phyloP scores from a whole-genome alignment of 2,113 vertebrate genomes.

The Corydoras maculifer region DNA sequence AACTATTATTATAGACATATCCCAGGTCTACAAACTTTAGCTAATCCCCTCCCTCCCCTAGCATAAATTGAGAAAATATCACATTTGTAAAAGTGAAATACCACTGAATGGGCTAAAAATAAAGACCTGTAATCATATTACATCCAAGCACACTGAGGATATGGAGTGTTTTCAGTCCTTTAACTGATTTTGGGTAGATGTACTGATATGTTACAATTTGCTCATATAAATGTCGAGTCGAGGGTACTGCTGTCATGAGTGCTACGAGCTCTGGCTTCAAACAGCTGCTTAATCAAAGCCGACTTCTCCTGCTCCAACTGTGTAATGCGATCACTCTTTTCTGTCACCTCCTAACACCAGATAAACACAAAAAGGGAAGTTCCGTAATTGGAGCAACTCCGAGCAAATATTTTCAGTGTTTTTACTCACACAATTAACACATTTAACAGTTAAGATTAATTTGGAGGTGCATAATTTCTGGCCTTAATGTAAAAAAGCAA shows the following conservation, averaged over 20 bases:
- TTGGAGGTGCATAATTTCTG: too few species aligned
- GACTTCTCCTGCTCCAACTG: constrained; percentile 96
- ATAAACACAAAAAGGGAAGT: background rate
- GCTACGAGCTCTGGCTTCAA: constrained; percentile 76
- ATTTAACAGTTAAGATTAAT: too few species aligned
- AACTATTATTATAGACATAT: too few species aligned
- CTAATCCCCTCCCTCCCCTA: too few species aligned
- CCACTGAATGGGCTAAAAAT: too few species aligned
- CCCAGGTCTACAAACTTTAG: too few species aligned
- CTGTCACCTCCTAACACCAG: constrained; percentile 77
- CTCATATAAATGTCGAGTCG: constrained; percentile 89
- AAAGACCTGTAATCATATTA: background rate
- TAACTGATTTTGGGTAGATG: background rate
- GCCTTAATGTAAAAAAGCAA: too few species aligned
- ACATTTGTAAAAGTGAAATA: too few species aligned
- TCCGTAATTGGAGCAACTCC: too few species aligned
- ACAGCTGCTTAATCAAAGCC: constrained; percentile 90
- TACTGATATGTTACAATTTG: constrained; percentile 21
- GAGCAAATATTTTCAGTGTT: too few species aligned
- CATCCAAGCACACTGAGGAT: background rate
- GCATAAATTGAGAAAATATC: too few species aligned
- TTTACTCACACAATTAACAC: too few species aligned
- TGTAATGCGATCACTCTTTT: constrained; percentile 85
- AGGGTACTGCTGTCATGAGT: constrained; percentile 73
- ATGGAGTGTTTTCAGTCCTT: constrained; percentile 21